phyloP scores from a whole-genome alignment of 2,113 vertebrate species.

The Dasyprocta punctata region DNA sequence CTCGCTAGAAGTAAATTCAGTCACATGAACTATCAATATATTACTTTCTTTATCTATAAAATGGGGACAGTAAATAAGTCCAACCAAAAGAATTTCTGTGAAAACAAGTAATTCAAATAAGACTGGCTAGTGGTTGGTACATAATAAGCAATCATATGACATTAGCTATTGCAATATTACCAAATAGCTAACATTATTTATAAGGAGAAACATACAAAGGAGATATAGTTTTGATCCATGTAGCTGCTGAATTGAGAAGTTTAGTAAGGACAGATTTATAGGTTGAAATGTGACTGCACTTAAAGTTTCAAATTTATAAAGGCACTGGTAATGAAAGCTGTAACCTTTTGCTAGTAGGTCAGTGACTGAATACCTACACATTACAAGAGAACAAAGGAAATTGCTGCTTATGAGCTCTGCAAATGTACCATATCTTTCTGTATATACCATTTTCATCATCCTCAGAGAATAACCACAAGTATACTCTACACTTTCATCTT shows the following conservation, averaged over 20 bases:
- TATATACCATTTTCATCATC: not conserved
- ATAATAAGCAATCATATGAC: not conserved
- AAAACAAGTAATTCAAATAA: slow-evolving; percentile 6
- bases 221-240: not conserved
- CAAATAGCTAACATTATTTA: not conserved
- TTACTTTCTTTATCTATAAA: not conserved
- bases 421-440: not conserved
- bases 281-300: slow-evolving; percentile 40
- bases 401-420: not conserved
- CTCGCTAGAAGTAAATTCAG: not conserved
- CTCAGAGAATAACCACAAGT: slow-evolving; percentile 27
- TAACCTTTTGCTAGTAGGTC: slow-evolving; percentile 32
- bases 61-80: not conserved
- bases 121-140: not conserved
- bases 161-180: not conserved
- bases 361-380: slow-evolving; percentile 29
- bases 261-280: not conserved
- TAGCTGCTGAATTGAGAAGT: not conserved
- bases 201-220: not conserved
- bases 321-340: slow-evolving; percentile 32
- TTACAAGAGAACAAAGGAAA: slow-evolving; percentile 45
- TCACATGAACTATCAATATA: not conserved
- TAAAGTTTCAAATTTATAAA: slow-evolving; percentile 37
- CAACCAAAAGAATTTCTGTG: not conserved
- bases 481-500: slow-evolving; percentile 23